Percentiles rank a stretch among this genome's conserved stretches.
These are phyloP conservation scores for Tetragnatha montana DNA, from an alignment of 2,888 invertebrate genomes.

Conservation along the genomic window DNA sequence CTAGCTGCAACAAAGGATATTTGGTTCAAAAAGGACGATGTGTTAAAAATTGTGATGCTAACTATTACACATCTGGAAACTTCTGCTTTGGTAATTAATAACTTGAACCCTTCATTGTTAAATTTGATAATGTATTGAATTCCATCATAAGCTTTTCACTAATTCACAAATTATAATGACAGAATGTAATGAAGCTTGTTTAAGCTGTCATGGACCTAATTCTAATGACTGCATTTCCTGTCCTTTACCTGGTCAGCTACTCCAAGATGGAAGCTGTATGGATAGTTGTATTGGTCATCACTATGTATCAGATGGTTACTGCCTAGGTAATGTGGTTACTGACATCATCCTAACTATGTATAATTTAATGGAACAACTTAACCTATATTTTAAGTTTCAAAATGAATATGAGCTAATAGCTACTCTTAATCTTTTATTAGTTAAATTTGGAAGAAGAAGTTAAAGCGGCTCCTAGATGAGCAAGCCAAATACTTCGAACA, in stretches of 20 bases:
- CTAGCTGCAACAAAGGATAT: constrained; percentile 52
- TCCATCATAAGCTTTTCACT: not conserved
- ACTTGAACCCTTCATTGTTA: not conserved
- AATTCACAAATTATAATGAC: not conserved
- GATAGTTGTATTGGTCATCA: constrained; percentile 52
- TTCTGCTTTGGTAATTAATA: constrained; percentile 40
- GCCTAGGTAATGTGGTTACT: constrained; percentile 30
- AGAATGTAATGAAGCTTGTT: constrained; percentile 61
- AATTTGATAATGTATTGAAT: not conserved
- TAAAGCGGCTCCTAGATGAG: too few species aligned
- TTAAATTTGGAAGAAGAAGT: too few species aligned
- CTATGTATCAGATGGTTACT: constrained; percentile 51
- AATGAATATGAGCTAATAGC: too few species aligned
- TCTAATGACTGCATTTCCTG: constrained; percentile 52
- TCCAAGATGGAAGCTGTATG: constrained; percentile 64
- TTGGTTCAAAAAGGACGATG: constrained; percentile 52
- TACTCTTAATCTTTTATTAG: too few species aligned
- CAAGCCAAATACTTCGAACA: too few species aligned
- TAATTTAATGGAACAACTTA: too few species aligned
- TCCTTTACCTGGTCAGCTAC: constrained; percentile 35
- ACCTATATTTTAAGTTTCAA: too few species aligned
- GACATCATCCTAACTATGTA: too few species aligned
- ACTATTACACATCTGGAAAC: constrained; percentile 35
- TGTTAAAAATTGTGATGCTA: constrained; percentile 38
- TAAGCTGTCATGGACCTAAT: constrained; percentile 44